A percentile compares a stretch with the other conserved stretches of the same genome.
phyloP scores from a whole-genome alignment of 2,888 invertebrate genomes.

The Allolobophora icterica region DNA sequence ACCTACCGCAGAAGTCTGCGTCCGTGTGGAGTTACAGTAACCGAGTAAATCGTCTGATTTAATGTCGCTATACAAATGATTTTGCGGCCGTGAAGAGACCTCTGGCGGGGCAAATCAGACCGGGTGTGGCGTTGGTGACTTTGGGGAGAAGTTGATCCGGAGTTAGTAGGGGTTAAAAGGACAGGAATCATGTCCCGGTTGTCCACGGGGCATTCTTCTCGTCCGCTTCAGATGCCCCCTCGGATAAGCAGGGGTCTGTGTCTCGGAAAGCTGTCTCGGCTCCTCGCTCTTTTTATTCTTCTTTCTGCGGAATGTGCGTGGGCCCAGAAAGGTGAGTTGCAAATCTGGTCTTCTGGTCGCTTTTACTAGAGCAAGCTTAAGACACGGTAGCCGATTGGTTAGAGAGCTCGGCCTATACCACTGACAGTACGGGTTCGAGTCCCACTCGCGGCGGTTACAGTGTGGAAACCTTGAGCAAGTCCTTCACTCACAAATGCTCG shows the following conservation, averaged over 20 bases:
- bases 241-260: conserved; percentile 17
- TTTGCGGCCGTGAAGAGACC: background rate
- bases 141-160: background rate
- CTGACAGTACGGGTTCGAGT: too few relatives aligned
- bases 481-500: too few relatives aligned
- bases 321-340: background rate
- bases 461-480: too few relatives aligned
- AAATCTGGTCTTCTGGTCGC: background rate
- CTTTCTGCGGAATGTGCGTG: background rate
- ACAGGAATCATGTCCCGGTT: background rate
- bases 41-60: background rate
- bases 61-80: background rate
- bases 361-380: background rate
- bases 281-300: background rate
- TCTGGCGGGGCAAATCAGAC: background rate
- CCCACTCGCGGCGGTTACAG: too few relatives aligned
- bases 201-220: background rate
- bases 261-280: background rate
- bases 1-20: background rate
- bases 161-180: background rate
- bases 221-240: background rate
- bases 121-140: background rate
- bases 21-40: background rate
- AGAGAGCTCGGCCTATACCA: too few relatives aligned
- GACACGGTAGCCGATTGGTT: too few relatives aligned